These are phyloP conservation scores for Dicrostonyx torquatus DNA, from an alignment of 2,797 vertebrate genomes.

Conservation along the genomic window DNA sequence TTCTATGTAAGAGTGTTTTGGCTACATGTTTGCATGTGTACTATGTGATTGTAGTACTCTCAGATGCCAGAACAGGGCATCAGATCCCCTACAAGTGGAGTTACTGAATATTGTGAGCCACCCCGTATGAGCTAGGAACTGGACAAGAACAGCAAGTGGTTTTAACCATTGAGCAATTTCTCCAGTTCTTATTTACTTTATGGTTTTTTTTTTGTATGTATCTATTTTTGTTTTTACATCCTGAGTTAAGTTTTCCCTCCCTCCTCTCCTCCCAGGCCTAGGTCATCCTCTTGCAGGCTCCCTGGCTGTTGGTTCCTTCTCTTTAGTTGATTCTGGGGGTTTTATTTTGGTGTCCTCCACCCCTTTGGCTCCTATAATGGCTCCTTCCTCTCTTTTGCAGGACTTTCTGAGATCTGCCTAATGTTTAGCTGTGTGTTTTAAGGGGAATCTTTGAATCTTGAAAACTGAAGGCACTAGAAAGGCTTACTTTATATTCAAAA, in stretches of 20 bases:
- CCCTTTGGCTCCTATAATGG: not conserved
- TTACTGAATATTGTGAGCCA: not conserved
- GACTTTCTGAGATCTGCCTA: not conserved
- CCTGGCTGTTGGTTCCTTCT: not conserved
- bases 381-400: not conserved
- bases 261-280: not conserved
- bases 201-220: not conserved
- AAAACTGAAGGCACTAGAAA: not conserved
- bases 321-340: not conserved
- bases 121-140: not conserved
- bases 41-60: not conserved
- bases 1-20: not conserved
- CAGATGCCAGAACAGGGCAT: not conserved
- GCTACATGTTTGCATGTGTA: not conserved
- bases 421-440: not conserved
- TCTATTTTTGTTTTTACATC: not conserved
- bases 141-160: not conserved
- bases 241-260: not conserved
- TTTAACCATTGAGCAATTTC: not conserved
- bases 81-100: not conserved
- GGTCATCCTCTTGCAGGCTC: not conserved
- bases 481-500: not conserved
- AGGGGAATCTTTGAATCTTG: not conserved
- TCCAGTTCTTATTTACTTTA: not conserved
- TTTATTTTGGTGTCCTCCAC: not conserved